Conservation (phyloP, 2,888 invertebrate species). For the Eurytoma californica region DNA sequence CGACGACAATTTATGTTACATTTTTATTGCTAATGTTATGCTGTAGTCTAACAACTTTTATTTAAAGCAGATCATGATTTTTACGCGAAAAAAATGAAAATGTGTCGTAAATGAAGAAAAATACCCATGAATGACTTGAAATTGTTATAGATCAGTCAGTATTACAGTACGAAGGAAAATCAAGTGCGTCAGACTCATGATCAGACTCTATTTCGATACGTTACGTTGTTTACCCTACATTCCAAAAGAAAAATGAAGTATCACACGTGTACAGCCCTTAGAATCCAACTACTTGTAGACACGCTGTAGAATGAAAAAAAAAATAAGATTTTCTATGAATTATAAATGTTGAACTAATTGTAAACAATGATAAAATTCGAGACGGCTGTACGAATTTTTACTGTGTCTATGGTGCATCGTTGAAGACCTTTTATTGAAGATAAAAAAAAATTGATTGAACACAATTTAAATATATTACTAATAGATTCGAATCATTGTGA, state of each 20-base stretch:
- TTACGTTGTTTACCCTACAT: slow-evolving; percentile 69
- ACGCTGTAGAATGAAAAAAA: slow-evolving; percentile 38
- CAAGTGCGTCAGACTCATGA: slow-evolving; percentile 57
- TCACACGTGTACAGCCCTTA: slow-evolving; percentile 53
- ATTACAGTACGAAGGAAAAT: slow-evolving; percentile 68
- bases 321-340: slow-evolving; percentile 54
- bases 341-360: slow-evolving; percentile 52
- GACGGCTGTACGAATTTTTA: slow-evolving; percentile 32
- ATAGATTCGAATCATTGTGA: slow-evolving; percentile 53
- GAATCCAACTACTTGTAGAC: slow-evolving; percentile 21
- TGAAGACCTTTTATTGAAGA: slow-evolving; percentile 38
- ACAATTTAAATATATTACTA: slow-evolving; percentile 16
- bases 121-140: slow-evolving; percentile 60
- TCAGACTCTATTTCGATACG: slow-evolving; percentile 54
- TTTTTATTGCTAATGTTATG: not conserved
- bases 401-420: slow-evolving; percentile 36
- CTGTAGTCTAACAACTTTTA: no score
- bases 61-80: no score
- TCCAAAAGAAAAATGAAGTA: slow-evolving; percentile 66
- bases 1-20: not conserved
- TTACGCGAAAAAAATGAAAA: not conserved
- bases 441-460: slow-evolving; percentile 41
- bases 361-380: slow-evolving; percentile 43
- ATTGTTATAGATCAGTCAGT: slow-evolving; percentile 73
- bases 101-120: slow-evolving; percentile 22